Conservation (phyloP, 2,797 vertebrate genomes). For the Erpetoichthys calabaricus region DNA sequence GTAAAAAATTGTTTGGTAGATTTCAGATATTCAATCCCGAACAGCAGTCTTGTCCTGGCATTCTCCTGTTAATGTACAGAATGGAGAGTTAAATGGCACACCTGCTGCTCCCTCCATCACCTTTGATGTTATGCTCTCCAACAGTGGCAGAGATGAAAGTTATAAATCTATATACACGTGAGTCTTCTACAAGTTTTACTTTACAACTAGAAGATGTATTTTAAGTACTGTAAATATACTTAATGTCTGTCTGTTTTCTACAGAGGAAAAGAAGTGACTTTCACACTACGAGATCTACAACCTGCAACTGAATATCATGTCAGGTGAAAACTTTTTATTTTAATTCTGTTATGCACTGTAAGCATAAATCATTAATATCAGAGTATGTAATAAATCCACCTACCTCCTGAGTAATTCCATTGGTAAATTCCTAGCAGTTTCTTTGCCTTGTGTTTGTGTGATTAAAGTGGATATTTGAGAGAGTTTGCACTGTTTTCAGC, state of each 20-base stretch:
- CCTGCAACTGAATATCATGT: constrained; percentile 52
- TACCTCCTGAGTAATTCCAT: too few species aligned
- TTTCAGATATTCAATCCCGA: constrained; percentile 47
- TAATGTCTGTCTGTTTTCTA: constrained; percentile 12
- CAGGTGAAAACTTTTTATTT: constrained; percentile 33
- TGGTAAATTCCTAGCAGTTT: too few species aligned
- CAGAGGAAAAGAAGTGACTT: constrained; percentile 47
- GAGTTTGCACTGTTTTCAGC: too few species aligned
- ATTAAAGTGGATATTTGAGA: too few species aligned
- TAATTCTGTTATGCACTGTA: too few species aligned
- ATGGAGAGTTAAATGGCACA: constrained; percentile 36
- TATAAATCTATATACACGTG: constrained; percentile 57
- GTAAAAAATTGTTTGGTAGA: constrained; percentile 32
- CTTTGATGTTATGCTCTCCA: constrained; percentile 58
- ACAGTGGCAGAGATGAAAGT: constrained; percentile 53
- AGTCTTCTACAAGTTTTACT: constrained; percentile 32
- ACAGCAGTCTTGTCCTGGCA: constrained; percentile 57
- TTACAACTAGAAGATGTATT: constrained; percentile 23
- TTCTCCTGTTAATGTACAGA: constrained; percentile 32
- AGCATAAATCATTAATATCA: too few species aligned
- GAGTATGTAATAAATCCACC: too few species aligned
- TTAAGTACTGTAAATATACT: background rate
- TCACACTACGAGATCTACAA: constrained; percentile 49
- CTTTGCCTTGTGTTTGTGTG: too few species aligned
- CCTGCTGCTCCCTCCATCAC: constrained; percentile 36